Percentiles rank a stretch among this genome's conserved stretches.
Evolutionary conservation across 2,888 invertebrate species (phyloP).

Genomic region (Temnothorax rugatulus): DNA sequence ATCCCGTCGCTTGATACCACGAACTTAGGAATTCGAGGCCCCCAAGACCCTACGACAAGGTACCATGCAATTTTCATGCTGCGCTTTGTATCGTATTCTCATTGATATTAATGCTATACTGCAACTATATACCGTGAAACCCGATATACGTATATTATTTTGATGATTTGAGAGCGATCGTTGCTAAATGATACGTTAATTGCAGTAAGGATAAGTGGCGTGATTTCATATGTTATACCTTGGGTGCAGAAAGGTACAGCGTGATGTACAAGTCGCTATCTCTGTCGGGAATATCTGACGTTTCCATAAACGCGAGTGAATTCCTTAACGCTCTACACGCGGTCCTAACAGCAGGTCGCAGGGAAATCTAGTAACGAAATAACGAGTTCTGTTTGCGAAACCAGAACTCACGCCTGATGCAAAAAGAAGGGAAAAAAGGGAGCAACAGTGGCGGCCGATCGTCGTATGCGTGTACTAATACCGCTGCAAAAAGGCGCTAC

Average conservation of each 20-base stretch:
- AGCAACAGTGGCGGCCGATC: constrained; percentile 29
- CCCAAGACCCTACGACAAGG: neutral
- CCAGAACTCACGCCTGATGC: constrained; percentile 49
- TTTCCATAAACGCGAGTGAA: constrained; percentile 61
- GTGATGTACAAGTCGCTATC: neutral
- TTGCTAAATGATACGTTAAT: neutral
- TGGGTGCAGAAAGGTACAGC: neutral
- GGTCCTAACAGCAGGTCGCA: constrained; percentile 56
- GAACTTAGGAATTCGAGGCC: neutral
- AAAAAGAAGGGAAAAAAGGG: constrained; percentile 52
- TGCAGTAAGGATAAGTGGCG: neutral
- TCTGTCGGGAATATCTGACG: constrained; percentile 42
- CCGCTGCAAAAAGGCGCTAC: constrained; percentile 53
- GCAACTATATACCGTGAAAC: neutral
- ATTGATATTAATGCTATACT: neutral
- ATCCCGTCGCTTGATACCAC: neutral
- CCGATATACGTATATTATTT: neutral
- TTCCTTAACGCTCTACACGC: constrained; percentile 58
- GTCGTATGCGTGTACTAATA: constrained; percentile 44
- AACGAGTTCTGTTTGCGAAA: constrained; percentile 82
- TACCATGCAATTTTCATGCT: neutral
- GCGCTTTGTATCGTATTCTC: neutral
- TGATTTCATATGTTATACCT: neutral
- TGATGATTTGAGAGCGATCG: neutral
- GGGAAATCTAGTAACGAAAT: constrained; percentile 80